Conservation (phyloP, 2,888 invertebrate species). For the Ceramica pisi region DNA sequence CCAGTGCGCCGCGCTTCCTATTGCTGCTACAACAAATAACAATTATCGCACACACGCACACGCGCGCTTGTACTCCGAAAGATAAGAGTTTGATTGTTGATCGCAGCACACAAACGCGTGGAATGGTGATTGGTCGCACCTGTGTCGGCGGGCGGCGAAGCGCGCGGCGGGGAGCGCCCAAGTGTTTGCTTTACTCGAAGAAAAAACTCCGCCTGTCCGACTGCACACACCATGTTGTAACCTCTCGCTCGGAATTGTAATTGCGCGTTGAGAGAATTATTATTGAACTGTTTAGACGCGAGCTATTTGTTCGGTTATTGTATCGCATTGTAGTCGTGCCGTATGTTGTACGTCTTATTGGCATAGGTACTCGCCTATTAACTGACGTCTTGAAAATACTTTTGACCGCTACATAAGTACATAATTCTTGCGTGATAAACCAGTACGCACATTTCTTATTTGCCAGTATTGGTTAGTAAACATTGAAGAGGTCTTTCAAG, state of each 20-base stretch:
- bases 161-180: conserved; percentile 54
- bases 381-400: conserved; percentile 39
- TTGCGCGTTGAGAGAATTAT: conserved; percentile 70
- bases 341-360: conserved; percentile 35
- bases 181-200: conserved; percentile 65
- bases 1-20: conserved; percentile 76
- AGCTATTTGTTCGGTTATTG: conserved; percentile 62
- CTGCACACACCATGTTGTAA: conserved; percentile 75
- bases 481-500: not conserved
- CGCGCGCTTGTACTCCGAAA: conserved; percentile 65
- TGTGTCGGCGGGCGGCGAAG: conserved; percentile 70
- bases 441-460: conserved; percentile 7
- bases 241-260: conserved; percentile 68
- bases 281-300: conserved; percentile 66
- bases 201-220: conserved; percentile 79
- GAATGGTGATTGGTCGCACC: conserved; percentile 83
- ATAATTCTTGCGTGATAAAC: conserved; percentile 8
- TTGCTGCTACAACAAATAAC: conserved; percentile 78
- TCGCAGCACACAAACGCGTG: conserved; percentile 70
- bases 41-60: conserved; percentile 80
- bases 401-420: conserved; percentile 9
- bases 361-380: conserved; percentile 40
- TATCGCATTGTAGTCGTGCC: conserved; percentile 55
- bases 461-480: not conserved
- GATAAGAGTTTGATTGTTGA: conserved; percentile 78